These are phyloP conservation scores for Oithona nana DNA, from an alignment of 2,888 invertebrate species.

Conservation along the genomic window DNA sequence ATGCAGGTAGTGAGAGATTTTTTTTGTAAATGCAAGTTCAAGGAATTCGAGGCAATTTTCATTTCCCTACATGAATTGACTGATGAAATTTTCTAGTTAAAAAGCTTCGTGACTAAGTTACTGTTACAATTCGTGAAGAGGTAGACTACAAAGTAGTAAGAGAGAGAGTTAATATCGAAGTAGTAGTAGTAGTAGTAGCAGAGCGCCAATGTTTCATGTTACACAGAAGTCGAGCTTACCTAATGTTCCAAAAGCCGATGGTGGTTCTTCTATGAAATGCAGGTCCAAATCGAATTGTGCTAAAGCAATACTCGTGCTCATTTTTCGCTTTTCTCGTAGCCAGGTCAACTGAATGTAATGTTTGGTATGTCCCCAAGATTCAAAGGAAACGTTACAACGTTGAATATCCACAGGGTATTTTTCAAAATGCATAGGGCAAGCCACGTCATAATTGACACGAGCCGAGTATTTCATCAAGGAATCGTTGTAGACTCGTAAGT, in stretches of 20 bases:
- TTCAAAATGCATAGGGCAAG: conserved; percentile 1
- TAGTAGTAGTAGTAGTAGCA: too few relatives aligned
- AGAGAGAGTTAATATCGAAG: too few relatives aligned
- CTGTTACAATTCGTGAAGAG: too few relatives aligned
- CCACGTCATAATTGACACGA: conserved; percentile 3
- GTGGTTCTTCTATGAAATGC: background rate
- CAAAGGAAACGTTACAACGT: background rate
- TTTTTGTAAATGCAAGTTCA: too few relatives aligned
- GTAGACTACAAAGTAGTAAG: too few relatives aligned
- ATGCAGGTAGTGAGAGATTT: too few relatives aligned
- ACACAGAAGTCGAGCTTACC: too few relatives aligned
- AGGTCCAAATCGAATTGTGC: background rate
- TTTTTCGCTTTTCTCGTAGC: background rate
- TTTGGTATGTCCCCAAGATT: background rate
- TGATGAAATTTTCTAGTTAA: too few relatives aligned
- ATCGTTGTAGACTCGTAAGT: conserved; percentile 1
- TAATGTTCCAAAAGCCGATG: background rate
- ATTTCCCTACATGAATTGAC: too few relatives aligned
- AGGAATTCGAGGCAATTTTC: too few relatives aligned
- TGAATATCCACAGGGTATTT: conserved; percentile 2
- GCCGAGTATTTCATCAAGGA: background rate
- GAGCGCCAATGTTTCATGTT: too few relatives aligned
- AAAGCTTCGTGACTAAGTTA: too few relatives aligned
- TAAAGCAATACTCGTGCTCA: background rate
- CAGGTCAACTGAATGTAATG: background rate